phyloP scores from a whole-genome alignment of 2,113 vertebrate species.

The Isurus oxyrinchus region DNA sequence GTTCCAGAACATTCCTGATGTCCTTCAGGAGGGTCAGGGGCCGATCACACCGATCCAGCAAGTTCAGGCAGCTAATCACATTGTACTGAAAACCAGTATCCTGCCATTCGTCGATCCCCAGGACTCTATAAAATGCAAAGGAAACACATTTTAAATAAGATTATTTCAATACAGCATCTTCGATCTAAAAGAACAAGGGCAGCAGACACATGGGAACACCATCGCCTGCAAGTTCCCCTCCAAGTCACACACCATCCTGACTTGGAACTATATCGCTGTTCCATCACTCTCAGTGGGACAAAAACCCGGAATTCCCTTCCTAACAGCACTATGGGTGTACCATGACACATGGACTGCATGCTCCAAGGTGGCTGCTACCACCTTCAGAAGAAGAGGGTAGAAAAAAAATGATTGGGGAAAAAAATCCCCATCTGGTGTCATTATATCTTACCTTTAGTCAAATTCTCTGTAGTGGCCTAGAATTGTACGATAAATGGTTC shows the following conservation, averaged over 20 bases:
- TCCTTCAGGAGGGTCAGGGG: constrained; percentile 79
- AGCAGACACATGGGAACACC: background rate
- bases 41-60: constrained; percentile 88
- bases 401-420: too few relatives aligned
- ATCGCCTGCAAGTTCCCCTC: background rate
- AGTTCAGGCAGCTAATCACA: constrained; percentile 93
- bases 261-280: background rate
- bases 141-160: constrained; percentile 30
- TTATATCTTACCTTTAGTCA: too few relatives aligned
- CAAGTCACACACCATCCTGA: background rate
- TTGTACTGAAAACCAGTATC: constrained; percentile 82
- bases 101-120: constrained; percentile 89
- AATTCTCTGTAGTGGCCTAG: too few relatives aligned
- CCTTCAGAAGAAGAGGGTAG: too few relatives aligned
- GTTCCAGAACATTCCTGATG: constrained; percentile 76
- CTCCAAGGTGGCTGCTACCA: background rate
- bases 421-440: too few relatives aligned
- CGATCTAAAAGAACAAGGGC: background rate
- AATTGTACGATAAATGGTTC: too few relatives aligned
- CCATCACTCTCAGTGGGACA: background rate
- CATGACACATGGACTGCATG: background rate
- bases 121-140: constrained; percentile 58
- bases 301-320: background rate
- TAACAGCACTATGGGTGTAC: background rate
- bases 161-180: background rate